Evolutionary conservation across 2,888 invertebrate species (phyloP), one percentile per base, ranked within the genome.

Genomic region (Hydrotaea cyrtoneurina): DNA sequence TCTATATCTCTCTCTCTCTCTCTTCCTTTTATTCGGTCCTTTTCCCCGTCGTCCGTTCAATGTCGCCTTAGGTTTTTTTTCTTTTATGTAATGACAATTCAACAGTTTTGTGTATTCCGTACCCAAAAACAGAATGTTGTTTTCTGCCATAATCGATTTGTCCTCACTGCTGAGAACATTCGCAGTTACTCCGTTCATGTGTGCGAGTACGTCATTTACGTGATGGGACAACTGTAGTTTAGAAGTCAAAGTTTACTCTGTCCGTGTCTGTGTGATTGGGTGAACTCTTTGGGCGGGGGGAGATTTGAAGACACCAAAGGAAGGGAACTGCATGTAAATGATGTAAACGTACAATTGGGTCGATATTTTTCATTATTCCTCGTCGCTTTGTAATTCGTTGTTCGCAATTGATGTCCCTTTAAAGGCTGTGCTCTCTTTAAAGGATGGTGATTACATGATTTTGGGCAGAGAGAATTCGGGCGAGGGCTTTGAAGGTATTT

Each of bases 41-140:
- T n/a, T 31, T 31, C 43, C 10, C 8, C 21, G 21, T 17, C 21
- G 21, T 66, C 11, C 19, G 31, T 31, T 7, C 7, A 31, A 2
- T 7, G 57, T 2, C 62, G n/a, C 19, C 46, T 43, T 46, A 15
- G 46, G 46, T 69, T 19, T 69, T n/a, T n/a, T n/a, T n/a, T n/a
- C n/a, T n/a, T n/a, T n/a, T n/a, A n/a, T 21, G 69, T 69, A 69
- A 69, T 69, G 69, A 69, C 69, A 39, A 43, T 69, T 46, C 69
- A 69, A 69, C 21, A 21, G 69, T 46, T 69, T 19, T 39, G 19
- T 69, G 23, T 21, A 21, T 55, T 21, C 11, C 59, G 3, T 19
- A 15, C n/a, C 19, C 0, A 55, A 21, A 1, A 11, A 23, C 5
- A 59, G 26, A 23, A 23, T 5, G 69, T 23, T 69, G 46, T 46